Evolutionary conservation across 2,797 vertebrate genomes (phyloP), one percentile per base, ranked within the genome.

Genomic region (Schizothorax lantsangensis): DNA sequence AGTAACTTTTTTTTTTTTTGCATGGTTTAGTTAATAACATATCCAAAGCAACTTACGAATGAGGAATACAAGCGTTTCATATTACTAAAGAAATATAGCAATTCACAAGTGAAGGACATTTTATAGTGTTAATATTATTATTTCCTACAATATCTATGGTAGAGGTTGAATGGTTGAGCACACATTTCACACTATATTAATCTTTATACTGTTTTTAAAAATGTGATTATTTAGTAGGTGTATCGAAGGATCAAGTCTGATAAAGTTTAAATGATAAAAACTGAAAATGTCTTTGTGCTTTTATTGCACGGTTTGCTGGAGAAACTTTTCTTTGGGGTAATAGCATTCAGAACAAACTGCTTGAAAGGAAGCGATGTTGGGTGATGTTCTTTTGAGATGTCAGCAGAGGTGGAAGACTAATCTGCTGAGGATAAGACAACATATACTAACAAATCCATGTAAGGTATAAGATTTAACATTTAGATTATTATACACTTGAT

Each of bases 401-500:
- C 66, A 62, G 54, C 10, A 15, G 11, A 45, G 47, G 19, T 75
- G 47, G 19, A 59, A 23, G 36, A 6, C 75, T 79, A 33, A 85
- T 79, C 64, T 36, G 84, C 49, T 17, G 15, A 40, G 23, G 73
- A 19, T 54, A 38, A 64, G 30, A 54, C 66, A 26, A 33, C 49
- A 78, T 26, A 77, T 26, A 40, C 45, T 52, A 57, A 33, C 17
- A 79, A 71, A 79, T 10, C 47, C 11, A 40, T 43, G 54, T 38
- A 49, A 47, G 40, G 71, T 47, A 17, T 17, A 75, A 47, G 3
- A 73, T 79, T 79, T 40, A 69, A 40, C 75, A 82, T 82, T 68
- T 81, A 21, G 57, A 21, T 57, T 66, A 49, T 3, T 38, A 43
- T 57, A 64, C 26, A 49, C 23, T 64, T 80, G 49, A 30, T 62